Evolutionary conservation across 1,140 invertebrate genomes (phyloP), one percentile per base, ranked within the genome.

Genomic region (Berghia stephanieae): DNA sequence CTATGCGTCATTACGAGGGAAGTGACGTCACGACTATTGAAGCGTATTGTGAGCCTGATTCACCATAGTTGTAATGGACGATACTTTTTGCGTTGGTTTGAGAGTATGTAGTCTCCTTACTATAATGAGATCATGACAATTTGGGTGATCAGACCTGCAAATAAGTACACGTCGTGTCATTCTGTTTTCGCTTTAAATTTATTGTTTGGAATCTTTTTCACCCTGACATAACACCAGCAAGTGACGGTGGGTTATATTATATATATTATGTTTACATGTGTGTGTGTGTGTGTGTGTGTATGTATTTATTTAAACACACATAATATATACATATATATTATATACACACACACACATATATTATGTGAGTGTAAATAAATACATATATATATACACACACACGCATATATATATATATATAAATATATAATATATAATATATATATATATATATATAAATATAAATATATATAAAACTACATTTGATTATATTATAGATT

Each of bases 381-480:
- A 63, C n/a, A 6, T 34, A 63, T 34, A 63, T 42, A 68, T 18
- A 68, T 42, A 68, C 66, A 68, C 36, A 40, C 36, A 40, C 66
- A 40, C 52, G 6, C 72, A 55, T 34, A 46, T 36, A 24, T 43
- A 46, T 52, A 3, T 52, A 46, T 46, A 16, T 52, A 6, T 42
- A n/a, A 21, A 6, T 16, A 3, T n/a, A 4, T 27, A 18, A 21
- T 6, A 38, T n/a, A n/a, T n/a, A n/a, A 42, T 27, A 6, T n/a
- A 8, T 24, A 3, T 6, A 27, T 43, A 0, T 6, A 4, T 24
- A 4, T 38, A 16, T 3, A 4, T 24, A 36, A 27, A 27, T n/a
- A 42, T 18, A 10, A 38, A 4, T 43, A 40, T 43, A 18, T 3
- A 24, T 42, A 40, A 40, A 3, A 40, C 68, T 4, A 44, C 10